Evolutionary conservation across 1,140 invertebrate genomes (phyloP), one percentile per base, ranked within the genome.

Genomic region (Saccostrea echinata): DNA sequence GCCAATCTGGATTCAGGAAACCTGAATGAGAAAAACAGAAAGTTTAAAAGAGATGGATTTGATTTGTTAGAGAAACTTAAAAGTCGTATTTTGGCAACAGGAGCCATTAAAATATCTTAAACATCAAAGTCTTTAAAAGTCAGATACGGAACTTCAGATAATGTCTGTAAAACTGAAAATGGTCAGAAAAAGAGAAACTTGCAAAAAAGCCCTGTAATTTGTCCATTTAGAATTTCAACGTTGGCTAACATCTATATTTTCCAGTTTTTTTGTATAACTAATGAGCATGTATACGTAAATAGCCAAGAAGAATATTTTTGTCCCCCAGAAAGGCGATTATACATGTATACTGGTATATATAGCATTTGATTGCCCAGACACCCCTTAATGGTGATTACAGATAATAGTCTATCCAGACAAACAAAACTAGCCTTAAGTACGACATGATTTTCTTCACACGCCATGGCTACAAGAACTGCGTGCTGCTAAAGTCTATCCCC

Each of bases 1-100:
- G 98, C 98, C 89, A 99, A 96, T 91, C 97, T 96, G 3, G 98
- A 99, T 81, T 99, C 98, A 0, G 98, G 97, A 95, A 97, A 99
- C 94, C 98, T 98, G 96, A 16, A 90, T 64, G 51, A 33, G 33
- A 64, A 83, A n/a, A 86, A 18, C n/a, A 83, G 18, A 6, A 9
- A 8, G 43, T 43, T 43, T 9, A 9, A 43, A 43, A 43, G 6
- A 43, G 43, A 43, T 43, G 43, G 6, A 43, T 43, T 43, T 43
- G 43, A 43, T 43, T 43, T 43, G 43, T 1, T 43, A 43, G 43
- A 43, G 43, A 43, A 43, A 8, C 43, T 8, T 43, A 43, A 43
- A 43, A 43, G 0, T 43, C 43, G 43, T 6, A 43, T 43, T 43
- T 43, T 43, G 9, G 43, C 43, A 43, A 43, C 43, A 43, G 43